These are phyloP conservation scores for Hylyphantes graminicola DNA, from an alignment of 1,140 invertebrate genomes.

Conservation along the genomic window DNA sequence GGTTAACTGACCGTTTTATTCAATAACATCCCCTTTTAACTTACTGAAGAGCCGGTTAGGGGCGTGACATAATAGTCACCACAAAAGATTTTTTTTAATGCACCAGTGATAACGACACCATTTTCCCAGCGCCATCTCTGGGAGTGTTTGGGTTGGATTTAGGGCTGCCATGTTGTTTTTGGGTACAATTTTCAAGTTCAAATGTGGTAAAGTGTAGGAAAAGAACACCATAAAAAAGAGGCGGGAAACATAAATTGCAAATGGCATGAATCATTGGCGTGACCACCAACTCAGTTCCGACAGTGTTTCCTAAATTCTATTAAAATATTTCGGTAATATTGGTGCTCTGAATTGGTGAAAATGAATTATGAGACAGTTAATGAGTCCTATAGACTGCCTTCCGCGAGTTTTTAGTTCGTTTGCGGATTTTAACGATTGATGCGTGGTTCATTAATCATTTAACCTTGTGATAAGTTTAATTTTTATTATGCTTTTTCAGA, in stretches of 20 bases:
- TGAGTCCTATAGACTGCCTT: constrained; percentile 37
- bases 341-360: constrained; percentile 5
- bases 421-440: no score
- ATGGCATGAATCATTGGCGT: constrained; percentile 23
- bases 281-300: constrained; percentile 7
- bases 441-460: no score
- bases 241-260: constrained; percentile 10
- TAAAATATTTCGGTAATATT: constrained; percentile 1
- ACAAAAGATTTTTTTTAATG: constrained; percentile 40
- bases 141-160: not conserved
- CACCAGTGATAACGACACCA: constrained; percentile 19
- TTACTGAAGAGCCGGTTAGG: constrained; percentile 16
- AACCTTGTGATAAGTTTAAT: no score
- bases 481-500: no score
- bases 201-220: no score
- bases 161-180: constrained; percentile 25
- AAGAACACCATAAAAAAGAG: not conserved
- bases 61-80: constrained; percentile 45
- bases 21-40: constrained; percentile 44
- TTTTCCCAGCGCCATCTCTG: constrained; percentile 30
- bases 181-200: no score
- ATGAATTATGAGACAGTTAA: constrained; percentile 31
- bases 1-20: constrained; percentile 43
- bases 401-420: not conserved
- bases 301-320: not conserved